A percentile compares a stretch with the other conserved stretches of the same genome.
Conservation (phyloP, 1,140 invertebrate genomes). For the Lysiphlebus fabarum region DNA sequence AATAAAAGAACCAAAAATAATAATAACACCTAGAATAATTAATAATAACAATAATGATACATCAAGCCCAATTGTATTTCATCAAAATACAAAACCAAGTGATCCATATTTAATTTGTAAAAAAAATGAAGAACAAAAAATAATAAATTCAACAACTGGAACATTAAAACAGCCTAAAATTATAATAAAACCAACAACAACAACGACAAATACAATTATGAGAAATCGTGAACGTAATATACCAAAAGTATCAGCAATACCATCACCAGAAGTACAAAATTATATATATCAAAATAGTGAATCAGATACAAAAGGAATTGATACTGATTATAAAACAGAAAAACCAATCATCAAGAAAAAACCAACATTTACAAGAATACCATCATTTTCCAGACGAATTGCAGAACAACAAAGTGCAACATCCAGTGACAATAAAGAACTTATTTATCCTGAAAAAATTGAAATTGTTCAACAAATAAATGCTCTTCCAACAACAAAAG, state of each 20-base stretch:
- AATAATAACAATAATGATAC: slow-evolving; percentile 25
- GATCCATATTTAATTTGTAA: background rate
- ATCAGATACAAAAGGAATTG: slow-evolving; percentile 26
- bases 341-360: slow-evolving; percentile 39
- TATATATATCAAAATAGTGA: slow-evolving; percentile 28
- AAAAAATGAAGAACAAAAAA: slow-evolving; percentile 23
- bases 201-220: slow-evolving; percentile 43
- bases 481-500: slow-evolving; percentile 23
- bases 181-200: slow-evolving; percentile 54
- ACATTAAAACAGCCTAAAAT: slow-evolving; percentile 50
- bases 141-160: slow-evolving; percentile 34
- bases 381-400: slow-evolving; percentile 35
- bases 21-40: slow-evolving; percentile 35
- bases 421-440: slow-evolving; percentile 26
- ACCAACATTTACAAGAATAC: slow-evolving; percentile 41
- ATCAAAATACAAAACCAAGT: background rate
- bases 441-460: slow-evolving; percentile 32
- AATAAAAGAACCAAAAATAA: slow-evolving; percentile 31
- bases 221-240: slow-evolving; percentile 44
- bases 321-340: slow-evolving; percentile 28
- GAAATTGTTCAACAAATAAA: slow-evolving; percentile 37
- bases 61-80: background rate
- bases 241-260: slow-evolving; percentile 50
- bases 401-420: slow-evolving; percentile 27
- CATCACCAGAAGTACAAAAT: slow-evolving; percentile 38